A percentile compares a stretch with the other conserved stretches of the same genome.
These are phyloP conservation scores for Chamaetylas fuelleborni DNA, from an alignment of 2,113 vertebrate genomes.

Conservation along the genomic window DNA sequence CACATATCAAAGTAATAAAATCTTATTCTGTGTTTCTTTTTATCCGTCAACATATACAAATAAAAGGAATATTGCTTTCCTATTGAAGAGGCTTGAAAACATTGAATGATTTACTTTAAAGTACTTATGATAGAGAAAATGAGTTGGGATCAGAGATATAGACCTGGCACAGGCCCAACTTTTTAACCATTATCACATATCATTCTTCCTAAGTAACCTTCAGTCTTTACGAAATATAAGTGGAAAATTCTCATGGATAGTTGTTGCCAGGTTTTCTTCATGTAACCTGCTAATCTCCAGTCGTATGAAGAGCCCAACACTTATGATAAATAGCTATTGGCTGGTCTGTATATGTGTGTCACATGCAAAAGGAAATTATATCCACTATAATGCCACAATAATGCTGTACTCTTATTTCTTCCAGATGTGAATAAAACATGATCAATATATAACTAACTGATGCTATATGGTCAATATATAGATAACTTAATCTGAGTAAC, in stretches of 20 bases:
- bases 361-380: neutral
- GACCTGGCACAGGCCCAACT: rapidly evolving
- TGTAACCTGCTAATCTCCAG: neutral
- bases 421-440: neutral
- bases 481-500: neutral
- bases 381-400: neutral
- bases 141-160: neutral
- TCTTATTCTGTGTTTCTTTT: neutral
- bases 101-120: neutral
- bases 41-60: neutral
- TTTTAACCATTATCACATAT: neutral
- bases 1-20: neutral
- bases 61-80: neutral
- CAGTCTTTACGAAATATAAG: neutral
- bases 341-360: neutral
- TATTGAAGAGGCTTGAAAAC: neutral
- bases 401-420: neutral
- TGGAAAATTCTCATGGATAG: neutral
- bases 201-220: neutral
- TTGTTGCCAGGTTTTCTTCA: neutral
- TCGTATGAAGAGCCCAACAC: neutral
- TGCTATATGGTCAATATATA: neutral
- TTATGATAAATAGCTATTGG: neutral
- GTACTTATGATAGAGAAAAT: neutral
- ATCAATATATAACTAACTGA: neutral